Conservation (phyloP, 1,140 invertebrate species). For the Hestina assimilis region DNA sequence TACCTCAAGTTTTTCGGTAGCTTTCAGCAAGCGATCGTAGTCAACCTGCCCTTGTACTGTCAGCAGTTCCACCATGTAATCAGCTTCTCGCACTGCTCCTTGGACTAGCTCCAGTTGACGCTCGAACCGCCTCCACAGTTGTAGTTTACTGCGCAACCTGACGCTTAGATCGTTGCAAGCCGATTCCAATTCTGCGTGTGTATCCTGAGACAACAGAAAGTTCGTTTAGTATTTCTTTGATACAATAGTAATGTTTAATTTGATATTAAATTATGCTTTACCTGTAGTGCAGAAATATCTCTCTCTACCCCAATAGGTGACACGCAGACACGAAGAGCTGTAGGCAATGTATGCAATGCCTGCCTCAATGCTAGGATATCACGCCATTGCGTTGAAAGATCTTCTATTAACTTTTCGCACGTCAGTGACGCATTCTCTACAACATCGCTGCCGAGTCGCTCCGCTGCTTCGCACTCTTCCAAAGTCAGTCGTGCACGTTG, state of each 20-base stretch:
- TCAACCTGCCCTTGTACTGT: slow-evolving; percentile 89
- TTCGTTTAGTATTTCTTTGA: background rate
- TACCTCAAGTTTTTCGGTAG: slow-evolving; percentile 88
- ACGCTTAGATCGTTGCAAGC: slow-evolving; percentile 82
- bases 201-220: slow-evolving; percentile 74
- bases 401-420: slow-evolving; percentile 82
- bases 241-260: too few relatives aligned
- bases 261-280: slow-evolving; percentile 25
- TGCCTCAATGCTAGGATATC: slow-evolving; percentile 86
- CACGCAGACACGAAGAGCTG: slow-evolving; percentile 84
- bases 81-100: slow-evolving; percentile 87
- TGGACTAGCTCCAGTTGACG: slow-evolving; percentile 87
- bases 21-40: slow-evolving; percentile 88
- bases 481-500: slow-evolving; percentile 80
- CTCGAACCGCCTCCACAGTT: slow-evolving; percentile 87
- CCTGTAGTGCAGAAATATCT: slow-evolving; percentile 84
- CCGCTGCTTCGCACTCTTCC: slow-evolving; percentile 84
- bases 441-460: slow-evolving; percentile 84
- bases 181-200: slow-evolving; percentile 83
- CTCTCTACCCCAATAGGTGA: slow-evolving; percentile 86
- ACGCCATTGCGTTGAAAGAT: slow-evolving; percentile 84
- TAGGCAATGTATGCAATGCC: slow-evolving; percentile 86
- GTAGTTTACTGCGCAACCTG: slow-evolving; percentile 82
- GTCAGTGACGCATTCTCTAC: slow-evolving; percentile 84
- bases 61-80: slow-evolving; percentile 91